Percentiles rank a stretch among this genome's conserved stretches.
phyloP scores from a whole-genome alignment of 2,888 invertebrate species.

The Nemapogon koenigi region DNA sequence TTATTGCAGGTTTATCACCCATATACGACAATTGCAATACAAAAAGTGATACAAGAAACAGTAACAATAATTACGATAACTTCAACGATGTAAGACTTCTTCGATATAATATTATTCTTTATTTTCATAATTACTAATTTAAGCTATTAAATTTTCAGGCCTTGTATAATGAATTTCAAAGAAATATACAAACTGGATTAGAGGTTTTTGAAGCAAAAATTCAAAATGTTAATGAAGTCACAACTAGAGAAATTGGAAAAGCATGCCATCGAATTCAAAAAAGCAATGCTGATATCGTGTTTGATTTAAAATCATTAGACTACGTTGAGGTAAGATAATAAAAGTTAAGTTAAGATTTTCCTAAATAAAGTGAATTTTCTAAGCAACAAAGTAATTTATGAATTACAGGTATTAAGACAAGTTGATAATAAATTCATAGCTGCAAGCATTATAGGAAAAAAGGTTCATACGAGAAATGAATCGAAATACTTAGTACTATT shows the following conservation, averaged over 20 bases:
- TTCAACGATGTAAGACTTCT: constrained; percentile 34
- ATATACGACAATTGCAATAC: constrained; percentile 41
- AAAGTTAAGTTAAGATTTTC: not conserved
- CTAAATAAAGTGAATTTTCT: not conserved
- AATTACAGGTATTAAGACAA: constrained; percentile 72
- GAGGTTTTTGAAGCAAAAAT: constrained; percentile 40
- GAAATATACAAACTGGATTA: constrained; percentile 46
- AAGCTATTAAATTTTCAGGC: constrained; percentile 26
- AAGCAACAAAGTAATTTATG: constrained; percentile 2
- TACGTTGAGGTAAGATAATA: constrained; percentile 30
- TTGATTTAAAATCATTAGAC: constrained; percentile 32
- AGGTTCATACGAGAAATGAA: constrained; percentile 26
- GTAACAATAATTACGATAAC: constrained; percentile 29
- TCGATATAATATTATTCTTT: not conserved
- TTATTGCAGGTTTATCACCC: constrained; percentile 52
- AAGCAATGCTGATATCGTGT: constrained; percentile 33
- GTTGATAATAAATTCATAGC: constrained; percentile 77
- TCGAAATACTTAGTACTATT: constrained; percentile 68
- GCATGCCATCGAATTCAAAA: constrained; percentile 30
- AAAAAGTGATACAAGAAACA: constrained; percentile 22
- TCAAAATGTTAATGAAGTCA: constrained; percentile 27
- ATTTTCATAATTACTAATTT: not conserved
- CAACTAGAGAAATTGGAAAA: constrained; percentile 30
- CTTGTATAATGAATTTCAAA: constrained; percentile 47
- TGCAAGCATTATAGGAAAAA: constrained; percentile 35